phyloP scores from a whole-genome alignment of 37 sponge, comb jelly and placozoan species.

The Tethya wilhelma region DNA sequence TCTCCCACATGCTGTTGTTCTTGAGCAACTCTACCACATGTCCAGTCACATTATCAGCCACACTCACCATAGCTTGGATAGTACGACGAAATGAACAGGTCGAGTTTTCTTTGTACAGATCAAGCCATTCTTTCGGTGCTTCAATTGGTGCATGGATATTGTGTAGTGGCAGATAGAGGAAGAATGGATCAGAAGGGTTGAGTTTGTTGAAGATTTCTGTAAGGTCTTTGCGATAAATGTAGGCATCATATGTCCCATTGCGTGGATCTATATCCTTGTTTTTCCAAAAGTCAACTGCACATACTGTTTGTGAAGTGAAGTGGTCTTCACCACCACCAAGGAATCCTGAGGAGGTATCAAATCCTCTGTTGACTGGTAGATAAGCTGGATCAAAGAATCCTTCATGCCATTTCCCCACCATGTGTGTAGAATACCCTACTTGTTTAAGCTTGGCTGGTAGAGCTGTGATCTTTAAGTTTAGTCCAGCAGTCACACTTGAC shows the following conservation, averaged over 20 bases:
- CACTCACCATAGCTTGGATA: too few species aligned
- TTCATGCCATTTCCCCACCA: too few species aligned
- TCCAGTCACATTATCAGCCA: too few species aligned
- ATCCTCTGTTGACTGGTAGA: too few species aligned
- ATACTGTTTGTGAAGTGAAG: conserved; percentile 24
- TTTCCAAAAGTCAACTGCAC: conserved; percentile 28
- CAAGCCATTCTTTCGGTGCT: conserved; percentile 33
- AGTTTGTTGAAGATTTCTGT: conserved; percentile 24
- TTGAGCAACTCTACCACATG: too few species aligned
- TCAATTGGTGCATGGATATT: conserved; percentile 50
- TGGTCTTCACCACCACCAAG: conserved; percentile 38
- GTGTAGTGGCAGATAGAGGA: conserved; percentile 65
- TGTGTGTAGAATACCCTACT: too few species aligned
- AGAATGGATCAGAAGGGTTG: conserved; percentile 29
- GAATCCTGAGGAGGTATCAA: too few species aligned
- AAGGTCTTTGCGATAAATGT: conserved; percentile 14
- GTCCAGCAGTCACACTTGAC: too few species aligned
- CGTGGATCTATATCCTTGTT: background rate
- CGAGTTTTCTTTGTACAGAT: conserved; percentile 5
- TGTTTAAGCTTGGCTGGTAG: too few species aligned
- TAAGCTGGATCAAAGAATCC: too few species aligned
- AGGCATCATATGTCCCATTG: conserved; percentile 25
- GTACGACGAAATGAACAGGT: conserved; percentile 6
- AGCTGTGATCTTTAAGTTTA: too few species aligned
- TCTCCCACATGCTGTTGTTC: too few species aligned